A percentile compares a stretch with the other conserved stretches of the same genome.
phyloP scores from a whole-genome alignment of 2,797 vertebrate genomes.

The Myiothlypis coronata region DNA sequence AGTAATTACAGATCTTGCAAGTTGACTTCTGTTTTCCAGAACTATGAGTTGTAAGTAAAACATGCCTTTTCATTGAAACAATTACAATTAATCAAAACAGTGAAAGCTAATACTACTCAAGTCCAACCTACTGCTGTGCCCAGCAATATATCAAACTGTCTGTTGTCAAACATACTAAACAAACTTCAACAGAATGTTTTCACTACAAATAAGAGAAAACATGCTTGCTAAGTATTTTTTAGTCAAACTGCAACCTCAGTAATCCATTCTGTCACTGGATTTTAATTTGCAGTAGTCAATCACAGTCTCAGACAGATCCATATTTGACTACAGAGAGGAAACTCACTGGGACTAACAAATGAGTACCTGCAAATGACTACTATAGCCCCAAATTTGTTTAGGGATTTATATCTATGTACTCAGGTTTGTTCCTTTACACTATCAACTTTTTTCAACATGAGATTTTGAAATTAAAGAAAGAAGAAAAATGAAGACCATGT shows the following conservation, averaged over 20 bases:
- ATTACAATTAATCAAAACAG: slow-evolving; percentile 88
- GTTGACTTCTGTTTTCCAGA: slow-evolving; percentile 81
- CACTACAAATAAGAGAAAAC: slow-evolving; percentile 74
- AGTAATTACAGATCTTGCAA: slow-evolving; percentile 80
- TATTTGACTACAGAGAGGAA: slow-evolving; percentile 47
- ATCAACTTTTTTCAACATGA: background rate
- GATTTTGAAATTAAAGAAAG: slow-evolving; percentile 16
- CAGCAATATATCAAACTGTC: slow-evolving; percentile 85
- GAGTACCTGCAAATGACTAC: slow-evolving; percentile 41
- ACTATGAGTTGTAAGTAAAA: slow-evolving; percentile 80
- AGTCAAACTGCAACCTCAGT: slow-evolving; percentile 76
- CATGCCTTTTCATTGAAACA: slow-evolving; percentile 81
- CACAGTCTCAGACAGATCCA: slow-evolving; percentile 55
- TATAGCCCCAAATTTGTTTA: slow-evolving; percentile 27
- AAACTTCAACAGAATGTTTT: slow-evolving; percentile 80
- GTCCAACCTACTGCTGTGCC: slow-evolving; percentile 84
- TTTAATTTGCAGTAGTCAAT: slow-evolving; percentile 76
- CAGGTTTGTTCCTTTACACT: background rate
- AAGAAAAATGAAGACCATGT: background rate
- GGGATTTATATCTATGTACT: background rate
- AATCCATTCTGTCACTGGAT: slow-evolving; percentile 73
- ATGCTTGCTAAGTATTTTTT: slow-evolving; percentile 79
- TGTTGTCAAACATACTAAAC: slow-evolving; percentile 83
- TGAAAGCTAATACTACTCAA: slow-evolving; percentile 83
- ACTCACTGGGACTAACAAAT: slow-evolving; percentile 60